Conservation (phyloP, 2,797 vertebrate species). For the Rhincodon typus region DNA sequence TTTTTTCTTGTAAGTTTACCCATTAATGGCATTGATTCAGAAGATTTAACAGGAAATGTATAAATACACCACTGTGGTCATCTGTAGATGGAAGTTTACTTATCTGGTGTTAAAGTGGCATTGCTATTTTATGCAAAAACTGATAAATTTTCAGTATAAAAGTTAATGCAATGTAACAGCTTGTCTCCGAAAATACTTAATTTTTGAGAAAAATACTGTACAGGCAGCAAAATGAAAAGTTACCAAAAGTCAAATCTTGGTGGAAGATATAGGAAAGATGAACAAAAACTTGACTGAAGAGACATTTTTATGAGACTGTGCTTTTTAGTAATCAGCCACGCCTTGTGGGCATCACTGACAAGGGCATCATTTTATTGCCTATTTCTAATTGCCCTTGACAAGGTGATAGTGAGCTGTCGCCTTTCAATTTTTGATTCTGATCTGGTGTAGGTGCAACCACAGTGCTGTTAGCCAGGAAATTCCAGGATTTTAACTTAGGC, state of each 20-base stretch:
- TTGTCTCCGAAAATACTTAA: neutral
- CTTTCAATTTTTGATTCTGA: neutral
- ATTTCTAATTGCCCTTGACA: neutral
- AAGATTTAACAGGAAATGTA: conserved; percentile 26
- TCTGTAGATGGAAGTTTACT: neutral
- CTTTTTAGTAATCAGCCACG: neutral
- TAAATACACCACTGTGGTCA: conserved; percentile 17
- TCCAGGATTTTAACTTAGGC: neutral
- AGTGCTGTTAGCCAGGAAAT: neutral
- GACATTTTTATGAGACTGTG: neutral
- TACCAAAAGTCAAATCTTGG: neutral
- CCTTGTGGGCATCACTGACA: neutral
- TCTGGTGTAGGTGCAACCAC: neutral
- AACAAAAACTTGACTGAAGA: neutral
- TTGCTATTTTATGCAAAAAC: neutral
- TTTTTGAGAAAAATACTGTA: neutral
- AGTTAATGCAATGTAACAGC: neutral
- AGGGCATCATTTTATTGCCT: neutral
- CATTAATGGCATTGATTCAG: conserved; percentile 32
- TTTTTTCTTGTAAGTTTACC: conserved; percentile 35
- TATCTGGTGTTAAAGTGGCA: neutral
- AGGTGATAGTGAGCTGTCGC: neutral
- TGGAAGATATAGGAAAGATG: neutral
- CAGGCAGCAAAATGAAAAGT: neutral
- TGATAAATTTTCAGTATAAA: neutral